Base-by-base conservation (phyloP, 2,797 vertebrate species). In the Holocentrus rufus region DNA sequence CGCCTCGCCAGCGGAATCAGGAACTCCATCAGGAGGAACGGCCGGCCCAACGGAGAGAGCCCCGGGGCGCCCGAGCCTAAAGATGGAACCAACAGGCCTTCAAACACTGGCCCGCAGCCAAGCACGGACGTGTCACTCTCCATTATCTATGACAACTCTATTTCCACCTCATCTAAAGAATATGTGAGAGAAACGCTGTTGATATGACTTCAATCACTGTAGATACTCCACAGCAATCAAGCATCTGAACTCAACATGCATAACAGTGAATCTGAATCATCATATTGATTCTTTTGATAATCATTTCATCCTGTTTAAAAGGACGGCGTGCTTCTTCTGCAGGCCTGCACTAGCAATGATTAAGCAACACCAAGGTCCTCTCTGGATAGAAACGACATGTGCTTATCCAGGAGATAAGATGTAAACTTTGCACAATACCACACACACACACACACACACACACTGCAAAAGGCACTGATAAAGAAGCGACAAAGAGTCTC, bases 1-100 rank as follows among this genome's bases (percentile, higher is more conserved):
- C 92, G 90, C 17, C 56, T 96, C 22, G 90, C 92, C 23, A 89
- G 62, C 10, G 74, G 91, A 52, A 85, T 95, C 69, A 86, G 93
- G 64, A 79, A 22, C 80, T 90, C 91, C 49, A 72, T 91, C 60
- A 83, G 82, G n/a, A 91, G 42, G 76, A 92, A 34, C 4, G 14
- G 50, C n/a, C 55, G 74, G n/a, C 18, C 56, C 0, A 9, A 22
- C 39, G 17, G 50, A 6, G 23, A 47, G 5, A 53, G 5, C 0
- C 36, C 74, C 1, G 10, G 11, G 0, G 23, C 10, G 13, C 52
- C 1, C 1, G 18, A 15, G 55, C 53, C 54, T 8, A 46, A 27
- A 58, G 66, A 55, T 7, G 13, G 39, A 3, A 59, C 7, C 23
- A 66, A 5, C 67, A 60, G 9, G 74, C 36, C 87, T 64, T 52